These are phyloP conservation scores for Dastarcus helophoroides DNA, from an alignment of 2,888 invertebrate genomes.

Conservation along the genomic window DNA sequence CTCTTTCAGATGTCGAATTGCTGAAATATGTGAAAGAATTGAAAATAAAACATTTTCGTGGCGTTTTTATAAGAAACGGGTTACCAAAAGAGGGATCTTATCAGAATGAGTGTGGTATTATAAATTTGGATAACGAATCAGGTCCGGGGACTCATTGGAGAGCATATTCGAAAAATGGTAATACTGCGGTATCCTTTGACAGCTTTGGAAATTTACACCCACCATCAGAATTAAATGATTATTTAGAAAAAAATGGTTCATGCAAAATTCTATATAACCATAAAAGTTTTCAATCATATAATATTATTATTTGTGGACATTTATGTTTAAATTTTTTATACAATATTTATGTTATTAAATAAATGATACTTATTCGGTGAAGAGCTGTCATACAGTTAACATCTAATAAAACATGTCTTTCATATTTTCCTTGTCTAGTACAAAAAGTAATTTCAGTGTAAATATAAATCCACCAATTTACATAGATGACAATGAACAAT, in stretches of 20 bases:
- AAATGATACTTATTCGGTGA: no score
- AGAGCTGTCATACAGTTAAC: no score
- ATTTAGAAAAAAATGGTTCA: conserved; percentile 4
- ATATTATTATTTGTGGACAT: no score
- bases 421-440: no score
- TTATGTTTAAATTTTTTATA: no score
- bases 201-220: conserved; percentile 7
- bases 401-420: no score
- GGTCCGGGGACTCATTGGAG: conserved; percentile 8
- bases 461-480: no score
- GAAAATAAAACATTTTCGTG: conserved; percentile 12
- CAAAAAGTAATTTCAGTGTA: no score
- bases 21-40: conserved; percentile 10
- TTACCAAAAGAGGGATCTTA: conserved; percentile 6
- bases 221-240: conserved; percentile 3
- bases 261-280: conserved; percentile 7
- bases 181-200: conserved; percentile 4
- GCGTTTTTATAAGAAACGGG: conserved; percentile 14
- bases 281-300: conserved; percentile 2
- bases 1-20: conserved; percentile 12
- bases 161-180: conserved; percentile 5
- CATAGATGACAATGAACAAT: no score
- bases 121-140: conserved; percentile 11
- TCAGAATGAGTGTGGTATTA: conserved; percentile 10
- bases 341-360: conserved; percentile 1